phyloP scores from a whole-genome alignment of 2,888 invertebrate species.

The Arctia plantaginis region DNA sequence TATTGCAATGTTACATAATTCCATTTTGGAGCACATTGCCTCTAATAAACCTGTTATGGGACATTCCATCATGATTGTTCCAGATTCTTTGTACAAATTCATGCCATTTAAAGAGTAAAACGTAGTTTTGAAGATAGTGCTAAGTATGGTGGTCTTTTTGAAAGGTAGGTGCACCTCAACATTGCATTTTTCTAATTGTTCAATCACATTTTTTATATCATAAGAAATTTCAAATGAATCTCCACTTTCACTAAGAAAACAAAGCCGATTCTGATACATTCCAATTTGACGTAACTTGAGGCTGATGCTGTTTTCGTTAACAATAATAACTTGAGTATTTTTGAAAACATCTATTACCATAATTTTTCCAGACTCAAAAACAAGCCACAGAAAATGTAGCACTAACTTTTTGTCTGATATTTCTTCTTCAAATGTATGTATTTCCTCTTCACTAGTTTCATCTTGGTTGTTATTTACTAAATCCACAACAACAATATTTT shows the following conservation, averaged over 20 bases:
- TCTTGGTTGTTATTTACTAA: constrained; percentile 54
- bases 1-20: constrained; percentile 56
- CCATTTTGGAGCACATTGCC: constrained; percentile 46
- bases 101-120: constrained; percentile 57
- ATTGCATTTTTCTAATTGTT: constrained; percentile 55
- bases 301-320: constrained; percentile 54
- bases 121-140: constrained; percentile 30
- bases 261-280: constrained; percentile 52
- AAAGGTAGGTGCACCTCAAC: constrained; percentile 57
- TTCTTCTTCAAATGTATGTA: constrained; percentile 58
- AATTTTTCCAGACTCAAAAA: constrained; percentile 68
- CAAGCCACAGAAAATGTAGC: constrained; percentile 69
- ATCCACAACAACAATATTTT: constrained; percentile 56
- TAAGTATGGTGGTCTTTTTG: constrained; percentile 54
- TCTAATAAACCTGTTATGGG: constrained; percentile 67
- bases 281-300: constrained; percentile 65
- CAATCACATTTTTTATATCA: constrained; percentile 55
- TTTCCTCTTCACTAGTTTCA: constrained; percentile 31
- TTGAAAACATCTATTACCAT: constrained; percentile 61
- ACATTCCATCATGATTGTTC: constrained; percentile 62
- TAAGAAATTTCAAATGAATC: constrained; percentile 63
- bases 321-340: constrained; percentile 59
- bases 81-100: constrained; percentile 55
- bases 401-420: constrained; percentile 63
- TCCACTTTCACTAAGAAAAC: constrained; percentile 73